These are phyloP conservation scores for Pammene aurita DNA, from an alignment of 2,888 invertebrate species.

Conservation along the genomic window DNA sequence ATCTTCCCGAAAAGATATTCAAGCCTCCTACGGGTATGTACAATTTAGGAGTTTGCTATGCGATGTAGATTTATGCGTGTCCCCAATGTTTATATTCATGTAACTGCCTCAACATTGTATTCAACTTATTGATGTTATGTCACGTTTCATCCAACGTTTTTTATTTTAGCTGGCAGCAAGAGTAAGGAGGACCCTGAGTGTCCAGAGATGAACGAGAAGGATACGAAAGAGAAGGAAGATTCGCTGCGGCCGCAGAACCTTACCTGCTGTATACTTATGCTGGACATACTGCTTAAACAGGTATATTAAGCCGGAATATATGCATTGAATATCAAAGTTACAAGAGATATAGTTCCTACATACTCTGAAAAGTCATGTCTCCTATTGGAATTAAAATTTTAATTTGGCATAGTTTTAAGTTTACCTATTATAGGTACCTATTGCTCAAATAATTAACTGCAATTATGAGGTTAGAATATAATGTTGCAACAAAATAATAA, in stretches of 20 bases:
- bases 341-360: too few species aligned
- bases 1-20: conserved; percentile 73
- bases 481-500: too few species aligned
- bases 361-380: too few species aligned
- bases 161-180: conserved; percentile 21
- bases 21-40: conserved; percentile 64
- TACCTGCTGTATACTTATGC: conserved; percentile 98
- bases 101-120: not conserved
- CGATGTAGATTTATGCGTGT: not conserved
- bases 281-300: conserved; percentile 97
- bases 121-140: not conserved
- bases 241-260: conserved; percentile 89
- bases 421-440: too few species aligned
- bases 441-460: too few species aligned
- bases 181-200: conserved; percentile 53
- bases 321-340: too few species aligned
- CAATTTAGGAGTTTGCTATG: not conserved
- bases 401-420: too few species aligned
- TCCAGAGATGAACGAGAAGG: conserved; percentile 56
- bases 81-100: not conserved
- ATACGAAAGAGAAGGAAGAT: conserved; percentile 67
- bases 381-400: too few species aligned
- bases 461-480: too few species aligned
- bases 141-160: not conserved
- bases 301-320: conserved; percentile 67